Evolutionary conservation across 1,140 invertebrate species (phyloP), one percentile per base, ranked within the genome.

Genomic region (Rhopalosiphum maidis): DNA sequence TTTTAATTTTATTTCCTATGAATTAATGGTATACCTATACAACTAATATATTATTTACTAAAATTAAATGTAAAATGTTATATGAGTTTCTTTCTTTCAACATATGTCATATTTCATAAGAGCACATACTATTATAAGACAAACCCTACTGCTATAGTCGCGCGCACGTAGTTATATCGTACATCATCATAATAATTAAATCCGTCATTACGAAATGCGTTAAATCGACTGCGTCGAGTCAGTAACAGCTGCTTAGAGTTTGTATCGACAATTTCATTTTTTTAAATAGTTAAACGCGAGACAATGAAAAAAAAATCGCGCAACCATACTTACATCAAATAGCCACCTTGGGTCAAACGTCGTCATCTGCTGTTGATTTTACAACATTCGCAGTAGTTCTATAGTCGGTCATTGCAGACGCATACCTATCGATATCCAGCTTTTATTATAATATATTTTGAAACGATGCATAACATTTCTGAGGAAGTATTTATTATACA

Each of bases 301-400:
- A 77, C 60, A 77, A 77, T n/a, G 55, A 60, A 77, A 77, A 77
- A 68, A 77, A 77, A 77, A 60, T 77, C 60, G 60, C 15, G n/a
- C 60, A 77, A 18, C 30, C 15, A n/a, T 35, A 15, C 60, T 77
- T 15, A n/a, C 7, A n/a, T 77, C 30, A 5, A 77, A 77, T 35
- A n/a, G 8, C 55, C 60, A 5, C 60, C 60, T 77, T 35, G 60
- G 77, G 77, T 21, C 77, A 35, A 37, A 83, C 22, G 30, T 37
- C 77, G 77, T 35, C 21, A 11, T 77, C 1, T n/a, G 77, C 22
- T 21, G 77, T 83, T 37, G 77, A 77, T 15, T 83, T 23, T 8
- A 37, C 77, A 37, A 35, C 21, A 83, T 22, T 37, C 77, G 21
- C 35, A n/a, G 77, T 21, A 35, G n/a, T 15, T 15, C 60, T 51